Conservation (phyloP, 2,113 vertebrate genomes). For the Chionis minor region DNA sequence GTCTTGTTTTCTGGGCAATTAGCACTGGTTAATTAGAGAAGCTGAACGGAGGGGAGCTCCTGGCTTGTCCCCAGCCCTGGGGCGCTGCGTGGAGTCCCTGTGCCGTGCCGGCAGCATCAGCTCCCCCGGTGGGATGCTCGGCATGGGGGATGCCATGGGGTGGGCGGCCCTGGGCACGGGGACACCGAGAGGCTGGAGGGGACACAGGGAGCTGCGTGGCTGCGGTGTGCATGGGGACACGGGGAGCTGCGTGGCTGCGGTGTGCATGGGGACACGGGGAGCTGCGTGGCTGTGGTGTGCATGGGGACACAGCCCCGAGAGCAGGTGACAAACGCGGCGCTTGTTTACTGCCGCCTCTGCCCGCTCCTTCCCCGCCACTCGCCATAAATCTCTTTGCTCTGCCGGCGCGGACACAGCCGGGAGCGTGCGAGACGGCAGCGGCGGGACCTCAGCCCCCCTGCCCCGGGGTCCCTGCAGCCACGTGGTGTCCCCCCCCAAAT, state of each 20-base stretch:
- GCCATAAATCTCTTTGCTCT: not conserved
- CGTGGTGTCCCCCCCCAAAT: not conserved
- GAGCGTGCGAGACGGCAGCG: not conserved
- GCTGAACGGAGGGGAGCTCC: not conserved
- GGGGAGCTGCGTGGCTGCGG: not conserved
- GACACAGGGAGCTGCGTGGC: not conserved
- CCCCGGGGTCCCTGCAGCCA: too few species aligned
- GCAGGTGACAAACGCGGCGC: not conserved
- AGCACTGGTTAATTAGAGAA: slow-evolving; percentile 16
- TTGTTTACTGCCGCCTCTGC: not conserved
- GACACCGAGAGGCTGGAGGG: not conserved
- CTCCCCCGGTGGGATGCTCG: not conserved
- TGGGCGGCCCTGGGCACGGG: rapidly evolving
- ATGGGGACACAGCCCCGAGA: not conserved
- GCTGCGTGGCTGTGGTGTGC: rapidly evolving
- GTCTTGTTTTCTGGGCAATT: slow-evolving; percentile 32
- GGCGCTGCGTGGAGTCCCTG: not conserved
- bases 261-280: not conserved
- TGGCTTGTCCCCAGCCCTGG: not conserved
- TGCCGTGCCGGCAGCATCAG: not conserved
- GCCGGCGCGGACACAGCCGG: not conserved
- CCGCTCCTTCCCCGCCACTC: not conserved
- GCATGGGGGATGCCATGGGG: not conserved
- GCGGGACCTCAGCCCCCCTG: not conserved
- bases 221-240: rapidly evolving